A percentile compares a stretch with the other conserved stretches of the same genome.
phyloP scores from a whole-genome alignment of 2,797 vertebrate genomes.

The Manis pentadactyla region DNA sequence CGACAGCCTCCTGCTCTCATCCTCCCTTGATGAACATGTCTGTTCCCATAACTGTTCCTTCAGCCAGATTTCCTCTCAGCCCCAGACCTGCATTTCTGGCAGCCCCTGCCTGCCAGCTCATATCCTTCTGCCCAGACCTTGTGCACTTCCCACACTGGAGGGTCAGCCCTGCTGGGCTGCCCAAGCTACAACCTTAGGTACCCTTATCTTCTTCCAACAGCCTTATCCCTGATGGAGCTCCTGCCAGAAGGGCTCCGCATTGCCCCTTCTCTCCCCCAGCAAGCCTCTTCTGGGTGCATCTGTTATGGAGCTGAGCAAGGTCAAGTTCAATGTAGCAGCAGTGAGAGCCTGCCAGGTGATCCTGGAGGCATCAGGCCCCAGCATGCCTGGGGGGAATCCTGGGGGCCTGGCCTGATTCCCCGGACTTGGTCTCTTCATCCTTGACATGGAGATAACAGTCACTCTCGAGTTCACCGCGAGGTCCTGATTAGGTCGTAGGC shows the following conservation, averaged over 20 bases:
- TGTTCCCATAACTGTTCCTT: not conserved
- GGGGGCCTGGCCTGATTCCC: not conserved
- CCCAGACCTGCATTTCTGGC: not conserved
- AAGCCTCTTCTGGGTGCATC: not conserved
- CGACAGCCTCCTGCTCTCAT: not conserved
- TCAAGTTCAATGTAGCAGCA: not conserved
- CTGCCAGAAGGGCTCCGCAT: not conserved
- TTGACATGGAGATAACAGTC: not conserved
- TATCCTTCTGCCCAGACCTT: not conserved
- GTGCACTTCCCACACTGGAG: not conserved
- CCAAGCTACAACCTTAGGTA: not conserved
- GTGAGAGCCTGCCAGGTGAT: not conserved
- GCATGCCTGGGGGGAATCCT: not conserved
- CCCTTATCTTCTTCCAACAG: not conserved
- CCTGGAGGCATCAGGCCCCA: not conserved
- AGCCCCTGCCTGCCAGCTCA: too few relatives aligned
- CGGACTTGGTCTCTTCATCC: not conserved
- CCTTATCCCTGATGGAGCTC: not conserved
- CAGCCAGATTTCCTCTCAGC: not conserved
- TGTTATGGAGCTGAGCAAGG: not conserved
- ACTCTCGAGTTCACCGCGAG: not conserved
- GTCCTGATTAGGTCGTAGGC: not conserved
- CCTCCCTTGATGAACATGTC: fast-evolving
- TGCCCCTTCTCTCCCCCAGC: not conserved
- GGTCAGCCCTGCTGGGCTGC: not conserved